A percentile compares a stretch with the other conserved stretches of the same genome.
These are phyloP conservation scores for Achroia grisella DNA, from an alignment of 1,140 invertebrate genomes.

Conservation along the genomic window DNA sequence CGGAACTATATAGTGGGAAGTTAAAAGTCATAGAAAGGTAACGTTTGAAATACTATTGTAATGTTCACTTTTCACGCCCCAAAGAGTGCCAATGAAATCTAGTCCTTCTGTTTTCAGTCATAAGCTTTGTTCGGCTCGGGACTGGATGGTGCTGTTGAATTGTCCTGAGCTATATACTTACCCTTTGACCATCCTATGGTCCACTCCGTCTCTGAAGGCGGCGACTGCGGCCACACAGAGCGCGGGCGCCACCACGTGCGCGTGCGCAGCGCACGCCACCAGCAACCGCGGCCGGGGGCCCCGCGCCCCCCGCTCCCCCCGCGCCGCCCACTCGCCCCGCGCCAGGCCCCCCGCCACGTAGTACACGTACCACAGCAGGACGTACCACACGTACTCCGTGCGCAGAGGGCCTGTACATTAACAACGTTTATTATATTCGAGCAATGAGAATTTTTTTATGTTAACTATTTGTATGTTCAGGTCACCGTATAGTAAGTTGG, in stretches of 20 bases:
- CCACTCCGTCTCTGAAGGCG: conserved; percentile 10
- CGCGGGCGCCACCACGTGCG: conserved; percentile 16
- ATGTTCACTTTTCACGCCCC: neutral
- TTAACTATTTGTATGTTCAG: no score
- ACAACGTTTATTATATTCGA: no score
- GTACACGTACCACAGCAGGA: conserved; percentile 9
- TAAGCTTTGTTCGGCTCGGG: neutral
- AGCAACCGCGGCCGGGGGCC: neutral
- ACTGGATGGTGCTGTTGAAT: no score
- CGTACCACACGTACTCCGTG: conserved; percentile 8
- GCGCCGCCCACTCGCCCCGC: neutral
- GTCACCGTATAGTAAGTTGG: no score
- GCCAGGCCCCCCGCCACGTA: conserved; percentile 5
- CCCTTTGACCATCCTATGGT: conserved; percentile 17
- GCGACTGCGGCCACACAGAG: conserved; percentile 9
- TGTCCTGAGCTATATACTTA: conserved; percentile 4
- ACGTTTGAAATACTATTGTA: neutral
- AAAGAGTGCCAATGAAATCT: neutral
- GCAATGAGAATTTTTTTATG: no score
- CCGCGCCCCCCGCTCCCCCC: neutral
- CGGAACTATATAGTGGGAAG: no score
- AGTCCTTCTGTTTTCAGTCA: neutral
- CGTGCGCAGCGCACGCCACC: conserved; percentile 9
- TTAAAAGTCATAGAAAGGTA: neutral
- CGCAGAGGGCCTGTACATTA: conserved; percentile 9